Conservation (phyloP, 2,888 invertebrate species). For the Thecophora atra region DNA sequence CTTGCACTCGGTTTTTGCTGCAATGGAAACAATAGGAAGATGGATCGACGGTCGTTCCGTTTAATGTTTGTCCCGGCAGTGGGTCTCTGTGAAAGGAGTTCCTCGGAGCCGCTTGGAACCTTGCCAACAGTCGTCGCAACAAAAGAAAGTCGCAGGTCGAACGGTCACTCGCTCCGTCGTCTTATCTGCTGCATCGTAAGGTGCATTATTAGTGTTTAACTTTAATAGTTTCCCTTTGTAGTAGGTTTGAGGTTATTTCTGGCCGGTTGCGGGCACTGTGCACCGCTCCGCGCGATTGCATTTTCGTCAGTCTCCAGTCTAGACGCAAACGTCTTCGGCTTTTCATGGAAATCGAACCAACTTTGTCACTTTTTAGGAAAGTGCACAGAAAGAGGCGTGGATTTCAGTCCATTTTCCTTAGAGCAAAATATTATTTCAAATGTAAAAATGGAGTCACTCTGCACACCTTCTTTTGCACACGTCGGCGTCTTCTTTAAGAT, state of each 20-base stretch:
- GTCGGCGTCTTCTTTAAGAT: no score
- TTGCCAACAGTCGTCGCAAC: not conserved
- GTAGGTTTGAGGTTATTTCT: constrained; percentile 42
- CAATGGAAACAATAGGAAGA: constrained; percentile 54
- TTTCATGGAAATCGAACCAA: no score
- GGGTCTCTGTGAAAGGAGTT: constrained; percentile 48
- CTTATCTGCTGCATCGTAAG: constrained; percentile 48
- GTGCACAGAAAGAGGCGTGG: no score
- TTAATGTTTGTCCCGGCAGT: constrained; percentile 62
- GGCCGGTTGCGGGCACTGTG: no score
- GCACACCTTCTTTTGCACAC: no score
- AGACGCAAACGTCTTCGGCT: no score
- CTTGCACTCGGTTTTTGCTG: constrained; percentile 13
- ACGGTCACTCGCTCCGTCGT: constrained; percentile 20
- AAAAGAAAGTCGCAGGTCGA: constrained; percentile 15
- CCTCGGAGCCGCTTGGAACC: not conserved
- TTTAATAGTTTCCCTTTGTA: constrained; percentile 60
- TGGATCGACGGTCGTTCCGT: constrained; percentile 62
- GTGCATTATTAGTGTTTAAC: constrained; percentile 64
- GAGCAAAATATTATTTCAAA: no score
- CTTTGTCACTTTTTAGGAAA: no score
- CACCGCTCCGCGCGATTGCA: no score
- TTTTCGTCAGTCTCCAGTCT: no score
- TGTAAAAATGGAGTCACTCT: no score
- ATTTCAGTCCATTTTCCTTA: no score